Base-by-base conservation (phyloP, 37 sponge, comb jelly and placozoan species). In the Crambe crambe region DNA sequence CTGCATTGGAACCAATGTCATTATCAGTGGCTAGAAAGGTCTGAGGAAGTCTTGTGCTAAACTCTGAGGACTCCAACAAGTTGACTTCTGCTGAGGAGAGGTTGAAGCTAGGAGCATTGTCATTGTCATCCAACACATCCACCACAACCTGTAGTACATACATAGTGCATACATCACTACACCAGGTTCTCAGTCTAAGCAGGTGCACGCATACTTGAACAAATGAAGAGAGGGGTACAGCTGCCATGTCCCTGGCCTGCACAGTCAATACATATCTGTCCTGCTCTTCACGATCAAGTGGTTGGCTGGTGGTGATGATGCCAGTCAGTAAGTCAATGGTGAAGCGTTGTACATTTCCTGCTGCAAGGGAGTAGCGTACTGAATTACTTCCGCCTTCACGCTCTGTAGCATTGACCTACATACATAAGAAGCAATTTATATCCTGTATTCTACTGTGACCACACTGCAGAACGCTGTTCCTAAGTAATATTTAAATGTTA, bases 71-170 rank as follows among this genome's bases (percentile, higher is more conserved):
- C 56, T 87, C 88, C 1, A 56, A 25, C 4, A 81, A 31, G 35
- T 12, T 59, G 61, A 66, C 68, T 0, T 26, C 42, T 22, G n/a
- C 58, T 38, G 44, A 37, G 29, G 23, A 26, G 0, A 42, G 2
- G 22, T 31, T 21, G 30, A 87, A 87, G 18, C 12, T 69, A 21
- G 88, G 88, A 21, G 71, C 20, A 59, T 80, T 67, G 61, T 87
- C 88, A 70, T 87, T 87, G 21, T 22, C 56, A 60, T 87, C 88
- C 40, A 26, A 9, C 37, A 87, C 82, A 32, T 76, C 75, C 23
- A 87, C 72, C 2, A 30, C 35, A 37, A 87, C 88, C 88, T 87
- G 59, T 38, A 59, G n/a, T 25, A 22, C 9, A 43, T 54, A n/a
- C 17, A 44, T 41, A 22, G 5, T 8, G 9, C 37, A 34, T 10